Conservation (phyloP, 2,888 invertebrate genomes). For the Phaonia tiefii region DNA sequence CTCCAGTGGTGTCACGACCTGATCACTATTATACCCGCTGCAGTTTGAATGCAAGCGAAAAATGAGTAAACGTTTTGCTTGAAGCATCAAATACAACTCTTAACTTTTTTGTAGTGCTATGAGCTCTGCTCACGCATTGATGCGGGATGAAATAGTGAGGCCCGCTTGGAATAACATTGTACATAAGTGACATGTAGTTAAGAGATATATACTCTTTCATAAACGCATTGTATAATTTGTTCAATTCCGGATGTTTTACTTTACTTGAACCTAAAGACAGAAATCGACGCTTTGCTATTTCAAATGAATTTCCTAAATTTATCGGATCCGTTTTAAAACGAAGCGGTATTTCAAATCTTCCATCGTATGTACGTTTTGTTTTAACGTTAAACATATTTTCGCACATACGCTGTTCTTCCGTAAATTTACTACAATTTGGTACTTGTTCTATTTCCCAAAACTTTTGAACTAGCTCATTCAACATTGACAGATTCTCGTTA, state of each 20-base stretch:
- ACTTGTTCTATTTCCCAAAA: slow-evolving; percentile 49
- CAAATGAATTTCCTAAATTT: slow-evolving; percentile 29
- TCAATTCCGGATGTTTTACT: background rate
- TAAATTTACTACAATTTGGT: background rate
- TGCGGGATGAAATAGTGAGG: slow-evolving; percentile 47
- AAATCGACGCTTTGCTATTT: slow-evolving; percentile 5
- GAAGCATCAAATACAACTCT: slow-evolving; percentile 58
- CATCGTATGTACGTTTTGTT: background rate
- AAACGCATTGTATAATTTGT: background rate
- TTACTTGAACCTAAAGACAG: slow-evolving; percentile 21
- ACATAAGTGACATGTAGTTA: slow-evolving; percentile 30
- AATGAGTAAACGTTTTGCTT: slow-evolving; percentile 21
- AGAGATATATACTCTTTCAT: slow-evolving; percentile 36
- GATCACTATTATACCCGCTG: background rate
- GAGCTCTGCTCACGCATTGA: slow-evolving; percentile 43
- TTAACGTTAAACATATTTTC: slow-evolving; percentile 17
- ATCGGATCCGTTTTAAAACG: slow-evolving; percentile 30
- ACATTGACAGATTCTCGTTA: background rate
- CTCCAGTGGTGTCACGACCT: slow-evolving; percentile 23
- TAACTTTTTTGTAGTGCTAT: slow-evolving; percentile 44
- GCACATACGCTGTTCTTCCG: slow-evolving; percentile 16
- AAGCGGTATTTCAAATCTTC: background rate
- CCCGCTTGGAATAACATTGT: background rate
- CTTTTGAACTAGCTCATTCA: background rate
- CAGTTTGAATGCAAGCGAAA: slow-evolving; percentile 50